Evolutionary conservation across 30 jellyfish, hydroid and myxozoan species (phyloP), one percentile per base, ranked within the genome.

Genomic region (Aurelia aurita): DNA sequence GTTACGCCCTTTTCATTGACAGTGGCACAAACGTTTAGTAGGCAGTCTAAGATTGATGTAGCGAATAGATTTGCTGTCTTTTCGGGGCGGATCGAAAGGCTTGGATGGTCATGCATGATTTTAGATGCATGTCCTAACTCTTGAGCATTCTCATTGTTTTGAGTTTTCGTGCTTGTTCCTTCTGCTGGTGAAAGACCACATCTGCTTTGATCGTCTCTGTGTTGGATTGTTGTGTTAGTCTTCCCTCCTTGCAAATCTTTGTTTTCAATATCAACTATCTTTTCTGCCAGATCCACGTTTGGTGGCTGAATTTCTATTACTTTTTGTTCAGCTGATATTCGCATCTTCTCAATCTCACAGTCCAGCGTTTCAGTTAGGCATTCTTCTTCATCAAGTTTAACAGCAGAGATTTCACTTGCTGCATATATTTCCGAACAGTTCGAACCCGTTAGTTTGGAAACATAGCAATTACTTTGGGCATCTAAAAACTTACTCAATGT

Each of bases 1-100:
- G 92, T 72, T 22, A 78, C 53, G 63, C 90, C 86, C 54, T 92
- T 92, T 29, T 87, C 96, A 28, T 59, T 66, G 25, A 69, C 87
- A 8, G 78, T 63, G 2, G 76, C 53, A 35, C 90, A 85, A 59
- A 55, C 72, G 11, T 77, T 87, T 7, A 86, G 59, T 19, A 91
- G 69, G 23, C 74, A 35, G 43, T 75, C 51, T 51, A 87, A 28
- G 58, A 87, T n/a, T 34, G 39, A 60, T 0, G 58, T 23, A 25
- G 78, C 16, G 57, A 87, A 87, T 16, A 87, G 0, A 29, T 74
- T 70, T 19, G 21, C 26, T 7, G 55, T 58, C 18, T 29, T 69
- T 80, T 32, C 25, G 67, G 67, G 67, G 13, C 51, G 13, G 13
- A 39, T 15, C 9, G 51, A 9, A 35, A 12, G 47, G 47, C 14